Conservation (phyloP, 2,888 invertebrate genomes). For the Lypha dubia region DNA sequence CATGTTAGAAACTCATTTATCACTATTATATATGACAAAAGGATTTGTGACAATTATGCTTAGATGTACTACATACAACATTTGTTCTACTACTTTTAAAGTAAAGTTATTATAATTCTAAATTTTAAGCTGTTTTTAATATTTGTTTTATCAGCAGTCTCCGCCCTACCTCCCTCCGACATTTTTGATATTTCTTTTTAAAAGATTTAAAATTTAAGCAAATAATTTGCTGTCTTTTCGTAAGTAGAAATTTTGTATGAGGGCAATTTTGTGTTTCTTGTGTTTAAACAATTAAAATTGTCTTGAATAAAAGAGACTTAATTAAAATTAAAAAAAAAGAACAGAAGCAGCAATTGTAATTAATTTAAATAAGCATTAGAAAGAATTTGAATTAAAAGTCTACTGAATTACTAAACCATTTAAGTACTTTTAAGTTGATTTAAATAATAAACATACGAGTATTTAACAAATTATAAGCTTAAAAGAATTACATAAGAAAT, state of each 20-base stretch:
- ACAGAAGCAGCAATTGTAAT: not conserved
- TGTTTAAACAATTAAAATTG: not conserved
- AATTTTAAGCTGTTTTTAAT: constrained; percentile 3
- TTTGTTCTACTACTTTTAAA: constrained; percentile 18
- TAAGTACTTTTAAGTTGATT: too few species aligned
- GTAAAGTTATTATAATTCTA: constrained; percentile 14
- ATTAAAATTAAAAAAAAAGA: not conserved
- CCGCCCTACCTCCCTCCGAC: not conserved
- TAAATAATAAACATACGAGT: too few species aligned
- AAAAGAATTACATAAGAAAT: too few species aligned
- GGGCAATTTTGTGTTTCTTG: not conserved
- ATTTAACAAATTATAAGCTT: too few species aligned
- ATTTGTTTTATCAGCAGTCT: constrained; percentile 1
- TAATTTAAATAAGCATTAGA: too few species aligned
- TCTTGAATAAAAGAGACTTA: not conserved
- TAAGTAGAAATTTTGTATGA: too few species aligned
- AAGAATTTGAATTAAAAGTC: too few species aligned
- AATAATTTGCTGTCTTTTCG: too few species aligned
- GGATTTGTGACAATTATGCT: constrained; percentile 70
- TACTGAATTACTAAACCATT: too few species aligned
- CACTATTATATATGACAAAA: constrained; percentile 69
- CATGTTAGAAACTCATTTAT: constrained; percentile 63
- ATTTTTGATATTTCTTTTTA: constrained; percentile 38
- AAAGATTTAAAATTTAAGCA: constrained; percentile 43
- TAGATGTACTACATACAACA: not conserved